Evolutionary conservation across 2,113 vertebrate species (phyloP).

Genomic region (Bubo scandiacus): DNA sequence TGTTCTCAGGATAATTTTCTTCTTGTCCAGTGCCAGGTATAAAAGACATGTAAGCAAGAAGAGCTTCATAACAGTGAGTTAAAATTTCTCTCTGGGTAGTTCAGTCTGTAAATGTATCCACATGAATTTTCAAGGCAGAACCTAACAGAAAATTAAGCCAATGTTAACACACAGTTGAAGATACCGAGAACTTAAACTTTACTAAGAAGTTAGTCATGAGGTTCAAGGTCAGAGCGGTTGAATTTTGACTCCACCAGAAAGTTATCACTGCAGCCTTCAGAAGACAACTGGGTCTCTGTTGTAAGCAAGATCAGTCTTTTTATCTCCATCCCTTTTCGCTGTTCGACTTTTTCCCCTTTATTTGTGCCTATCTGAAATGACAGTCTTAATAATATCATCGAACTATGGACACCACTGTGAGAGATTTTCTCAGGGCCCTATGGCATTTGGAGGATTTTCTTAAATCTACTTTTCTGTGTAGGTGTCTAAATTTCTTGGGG

Average conservation of each 20-base stretch:
- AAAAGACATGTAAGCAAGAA: background rate
- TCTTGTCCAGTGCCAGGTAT: background rate
- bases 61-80: background rate
- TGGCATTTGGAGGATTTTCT: background rate
- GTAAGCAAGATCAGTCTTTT: background rate
- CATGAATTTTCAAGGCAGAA: background rate
- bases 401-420: background rate
- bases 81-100: background rate
- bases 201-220: background rate
- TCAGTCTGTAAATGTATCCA: background rate
- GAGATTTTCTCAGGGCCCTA: background rate
- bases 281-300: background rate
- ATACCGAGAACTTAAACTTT: background rate
- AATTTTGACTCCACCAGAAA: background rate
- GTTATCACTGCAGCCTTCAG: background rate
- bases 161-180: background rate
- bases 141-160: background rate
- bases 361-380: background rate
- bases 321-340: background rate
- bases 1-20: background rate
- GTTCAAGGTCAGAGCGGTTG: background rate
- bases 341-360: accelerated
- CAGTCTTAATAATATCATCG: accelerated
- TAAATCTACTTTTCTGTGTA: background rate
- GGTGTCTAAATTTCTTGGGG: background rate